A percentile compares a stretch with the other conserved stretches of the same genome.
Conservation (phyloP, 2,113 vertebrate species). For the Phalacrocorax brasilianus region DNA sequence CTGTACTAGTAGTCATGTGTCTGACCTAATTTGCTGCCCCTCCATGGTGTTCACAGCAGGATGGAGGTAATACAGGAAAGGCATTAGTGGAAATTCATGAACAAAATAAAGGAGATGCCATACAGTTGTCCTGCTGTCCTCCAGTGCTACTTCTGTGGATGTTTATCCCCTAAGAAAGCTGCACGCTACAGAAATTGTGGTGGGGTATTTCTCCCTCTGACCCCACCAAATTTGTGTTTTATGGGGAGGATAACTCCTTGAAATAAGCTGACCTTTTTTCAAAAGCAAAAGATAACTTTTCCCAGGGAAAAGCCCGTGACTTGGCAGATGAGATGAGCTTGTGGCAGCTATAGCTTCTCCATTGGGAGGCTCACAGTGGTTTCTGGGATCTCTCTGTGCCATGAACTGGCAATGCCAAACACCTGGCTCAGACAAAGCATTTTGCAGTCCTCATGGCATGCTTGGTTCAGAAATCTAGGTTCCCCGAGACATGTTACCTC, state of each 20-base stretch:
- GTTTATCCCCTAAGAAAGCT: not conserved
- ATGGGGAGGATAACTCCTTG: not conserved
- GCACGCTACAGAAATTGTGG: not conserved
- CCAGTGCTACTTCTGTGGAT: not conserved
- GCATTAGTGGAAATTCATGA: not conserved
- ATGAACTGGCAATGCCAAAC: not conserved
- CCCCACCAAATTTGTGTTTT: not conserved
- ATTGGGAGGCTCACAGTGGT: rapidly evolving
- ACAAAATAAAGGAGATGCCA: not conserved
- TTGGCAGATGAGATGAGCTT: not conserved
- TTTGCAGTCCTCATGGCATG: not conserved
- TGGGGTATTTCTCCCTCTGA: not conserved
- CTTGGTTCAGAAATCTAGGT: not conserved
- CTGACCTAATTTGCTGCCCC: not conserved
- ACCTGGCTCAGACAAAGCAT: not conserved
- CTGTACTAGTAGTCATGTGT: not conserved
- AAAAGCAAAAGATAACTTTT: not conserved
- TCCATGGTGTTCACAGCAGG: not conserved
- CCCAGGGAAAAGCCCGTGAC: not conserved
- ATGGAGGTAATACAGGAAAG: not conserved
- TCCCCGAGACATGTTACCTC: not conserved
- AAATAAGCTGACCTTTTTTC: not conserved
- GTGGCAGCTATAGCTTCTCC: not conserved
- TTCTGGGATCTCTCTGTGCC: not conserved
- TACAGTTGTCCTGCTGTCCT: not conserved